A percentile compares a stretch with the other conserved stretches of the same genome.
Conservation (phyloP, 1,140 invertebrate species). For the Bombus huntii region DNA sequence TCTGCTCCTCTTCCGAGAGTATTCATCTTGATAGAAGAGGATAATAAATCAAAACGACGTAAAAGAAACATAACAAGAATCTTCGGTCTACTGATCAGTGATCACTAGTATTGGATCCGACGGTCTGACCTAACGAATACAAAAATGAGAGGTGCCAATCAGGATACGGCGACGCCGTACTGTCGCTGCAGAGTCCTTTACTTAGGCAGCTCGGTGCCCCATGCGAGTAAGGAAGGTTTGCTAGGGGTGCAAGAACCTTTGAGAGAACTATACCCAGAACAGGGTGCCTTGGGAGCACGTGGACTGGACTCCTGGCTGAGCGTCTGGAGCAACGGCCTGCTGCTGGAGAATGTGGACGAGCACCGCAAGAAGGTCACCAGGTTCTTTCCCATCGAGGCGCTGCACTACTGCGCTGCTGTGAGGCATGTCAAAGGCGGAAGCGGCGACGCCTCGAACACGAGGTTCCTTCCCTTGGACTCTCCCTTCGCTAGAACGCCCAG, state of each 20-base stretch:
- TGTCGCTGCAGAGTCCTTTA: conserved; percentile 98
- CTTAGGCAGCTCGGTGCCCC: conserved; percentile 97
- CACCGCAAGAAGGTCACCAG: conserved; percentile 96
- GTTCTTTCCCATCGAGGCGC: conserved; percentile 98
- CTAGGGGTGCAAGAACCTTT: conserved; percentile 99
- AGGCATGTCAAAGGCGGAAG: conserved; percentile 89
- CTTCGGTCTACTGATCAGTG: no score
- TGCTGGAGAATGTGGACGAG: conserved; percentile 98
- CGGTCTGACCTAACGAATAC: not conserved
- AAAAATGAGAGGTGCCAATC: conserved; percentile 79
- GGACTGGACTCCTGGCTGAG: conserved; percentile 99
- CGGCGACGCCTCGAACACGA: conserved; percentile 85
- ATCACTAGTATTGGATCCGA: no score
- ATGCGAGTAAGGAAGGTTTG: conserved; percentile 98
- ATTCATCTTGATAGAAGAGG: not conserved
- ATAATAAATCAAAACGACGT: not conserved
- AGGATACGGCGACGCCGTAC: conserved; percentile 90
- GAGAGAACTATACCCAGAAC: conserved; percentile 96
- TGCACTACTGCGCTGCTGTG: conserved; percentile 99
- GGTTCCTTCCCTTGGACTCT: conserved; percentile 97
- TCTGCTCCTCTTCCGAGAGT: not conserved
- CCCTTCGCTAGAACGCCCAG: conserved; percentile 95
- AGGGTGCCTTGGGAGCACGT: conserved; percentile 91
- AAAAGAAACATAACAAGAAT: not conserved
- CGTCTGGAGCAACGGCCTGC: conserved; percentile 97